A percentile compares a stretch with the other conserved stretches of the same genome.
These are phyloP conservation scores for Adelphocoris suturalis DNA, from an alignment of 2,888 invertebrate species.

Conservation along the genomic window DNA sequence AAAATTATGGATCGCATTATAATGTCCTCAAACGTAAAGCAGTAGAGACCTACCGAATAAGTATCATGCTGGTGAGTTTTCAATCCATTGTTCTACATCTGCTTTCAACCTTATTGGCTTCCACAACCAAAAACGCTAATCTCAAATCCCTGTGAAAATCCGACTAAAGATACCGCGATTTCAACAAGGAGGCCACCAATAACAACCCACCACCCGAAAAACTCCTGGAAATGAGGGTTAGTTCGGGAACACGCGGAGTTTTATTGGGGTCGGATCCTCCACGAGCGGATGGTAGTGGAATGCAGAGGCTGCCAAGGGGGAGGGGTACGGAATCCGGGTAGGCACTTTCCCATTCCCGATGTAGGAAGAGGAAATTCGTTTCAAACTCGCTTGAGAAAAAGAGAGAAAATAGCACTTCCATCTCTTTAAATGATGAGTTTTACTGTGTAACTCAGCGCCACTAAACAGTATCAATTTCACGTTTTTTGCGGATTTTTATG, in stretches of 20 bases:
- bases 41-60: background rate
- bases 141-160: background rate
- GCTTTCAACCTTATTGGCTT: no score
- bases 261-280: conserved; percentile 3
- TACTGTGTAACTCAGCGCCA: no score
- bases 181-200: background rate
- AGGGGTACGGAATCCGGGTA: background rate
- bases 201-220: background rate
- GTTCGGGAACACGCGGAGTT: background rate
- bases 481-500: no score
- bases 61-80: no score
- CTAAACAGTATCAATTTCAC: no score
- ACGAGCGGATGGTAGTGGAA: background rate
- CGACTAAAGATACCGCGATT: background rate
- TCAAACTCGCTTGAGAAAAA: background rate
- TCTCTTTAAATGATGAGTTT: background rate
- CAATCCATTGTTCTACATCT: no score
- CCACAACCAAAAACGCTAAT: background rate
- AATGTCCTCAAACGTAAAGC: no score
- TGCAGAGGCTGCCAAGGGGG: background rate
- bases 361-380: background rate
- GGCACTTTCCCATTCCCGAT: conserved; percentile 25
- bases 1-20: no score
- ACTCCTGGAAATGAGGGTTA: background rate
- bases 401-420: background rate